These are phyloP conservation scores for Heteromormyrus szaboi DNA, from an alignment of 2,797 vertebrate genomes.

Conservation along the genomic window DNA sequence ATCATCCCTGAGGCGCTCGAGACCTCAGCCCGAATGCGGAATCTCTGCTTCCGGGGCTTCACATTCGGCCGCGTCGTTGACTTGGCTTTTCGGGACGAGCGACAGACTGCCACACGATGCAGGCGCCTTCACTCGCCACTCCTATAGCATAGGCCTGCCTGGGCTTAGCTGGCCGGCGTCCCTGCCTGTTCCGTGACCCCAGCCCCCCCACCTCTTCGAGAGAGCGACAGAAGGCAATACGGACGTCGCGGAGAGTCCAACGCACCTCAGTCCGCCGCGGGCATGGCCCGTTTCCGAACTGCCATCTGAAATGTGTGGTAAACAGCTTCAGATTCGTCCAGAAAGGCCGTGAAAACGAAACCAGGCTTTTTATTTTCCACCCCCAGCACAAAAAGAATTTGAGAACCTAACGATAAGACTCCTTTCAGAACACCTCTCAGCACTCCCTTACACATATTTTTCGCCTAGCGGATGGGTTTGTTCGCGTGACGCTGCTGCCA, in stretches of 20 bases:
- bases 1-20: not conserved
- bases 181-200: not conserved
- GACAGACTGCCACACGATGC: not conserved
- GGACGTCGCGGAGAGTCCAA: not conserved
- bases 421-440: constrained; percentile 53
- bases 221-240: not conserved
- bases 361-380: not conserved
- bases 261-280: not conserved
- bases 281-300: not conserved
- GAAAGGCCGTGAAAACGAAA: not conserved
- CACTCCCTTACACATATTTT: not conserved
- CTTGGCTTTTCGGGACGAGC: no score
- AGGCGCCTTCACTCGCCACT: not conserved
- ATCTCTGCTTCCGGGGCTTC: not conserved
- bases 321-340: constrained; percentile 1
- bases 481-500: constrained; percentile 48
- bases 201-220: not conserved
- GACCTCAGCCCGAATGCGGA: not conserved
- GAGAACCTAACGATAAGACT: constrained; percentile 51
- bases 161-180: not conserved
- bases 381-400: constrained; percentile 34
- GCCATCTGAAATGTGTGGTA: not conserved
- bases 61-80: no score
- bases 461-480: constrained; percentile 7
- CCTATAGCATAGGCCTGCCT: not conserved